Evolutionary conservation across 1,140 invertebrate genomes (phyloP).

Genomic region (Pseudomyrmex cubaensis): DNA sequence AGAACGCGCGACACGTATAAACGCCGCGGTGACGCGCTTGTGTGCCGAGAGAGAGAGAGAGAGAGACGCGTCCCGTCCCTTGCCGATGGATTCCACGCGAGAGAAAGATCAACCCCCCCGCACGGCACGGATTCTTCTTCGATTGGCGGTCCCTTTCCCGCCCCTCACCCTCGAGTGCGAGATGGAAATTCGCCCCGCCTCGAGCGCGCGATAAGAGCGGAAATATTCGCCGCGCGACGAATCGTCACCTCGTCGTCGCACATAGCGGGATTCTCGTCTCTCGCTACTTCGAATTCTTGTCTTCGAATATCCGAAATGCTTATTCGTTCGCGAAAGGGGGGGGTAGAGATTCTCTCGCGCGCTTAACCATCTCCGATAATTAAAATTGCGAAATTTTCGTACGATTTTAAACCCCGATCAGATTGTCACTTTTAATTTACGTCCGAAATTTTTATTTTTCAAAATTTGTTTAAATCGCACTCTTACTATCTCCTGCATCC

Average conservation of each 20-base stretch:
- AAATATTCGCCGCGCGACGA: conserved; percentile 38
- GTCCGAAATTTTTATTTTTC: neutral
- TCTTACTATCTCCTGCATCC: too few species aligned
- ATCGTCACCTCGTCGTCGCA: neutral
- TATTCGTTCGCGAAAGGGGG: neutral
- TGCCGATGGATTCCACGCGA: conserved; percentile 20
- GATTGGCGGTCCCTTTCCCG: neutral
- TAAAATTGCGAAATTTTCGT: neutral
- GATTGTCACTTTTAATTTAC: neutral
- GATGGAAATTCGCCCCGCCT: conserved; percentile 19
- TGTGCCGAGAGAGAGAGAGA: neutral
- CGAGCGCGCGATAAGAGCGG: neutral
- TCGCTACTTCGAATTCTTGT: conserved; percentile 1
- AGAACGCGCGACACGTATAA: conserved; percentile 36
- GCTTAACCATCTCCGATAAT: neutral
- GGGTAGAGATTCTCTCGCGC: too few species aligned
- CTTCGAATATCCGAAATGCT: conserved; percentile 16
- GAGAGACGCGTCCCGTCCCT: neutral
- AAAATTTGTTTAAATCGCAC: neutral
- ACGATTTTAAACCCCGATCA: neutral
- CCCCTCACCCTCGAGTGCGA: neutral
- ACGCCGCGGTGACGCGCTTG: neutral
- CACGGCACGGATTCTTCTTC: conserved; percentile 37
- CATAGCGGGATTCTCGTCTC: neutral
- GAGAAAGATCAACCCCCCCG: conserved; percentile 17